Conservation (phyloP, 2,113 vertebrate genomes). For the Indicator indicator region DNA sequence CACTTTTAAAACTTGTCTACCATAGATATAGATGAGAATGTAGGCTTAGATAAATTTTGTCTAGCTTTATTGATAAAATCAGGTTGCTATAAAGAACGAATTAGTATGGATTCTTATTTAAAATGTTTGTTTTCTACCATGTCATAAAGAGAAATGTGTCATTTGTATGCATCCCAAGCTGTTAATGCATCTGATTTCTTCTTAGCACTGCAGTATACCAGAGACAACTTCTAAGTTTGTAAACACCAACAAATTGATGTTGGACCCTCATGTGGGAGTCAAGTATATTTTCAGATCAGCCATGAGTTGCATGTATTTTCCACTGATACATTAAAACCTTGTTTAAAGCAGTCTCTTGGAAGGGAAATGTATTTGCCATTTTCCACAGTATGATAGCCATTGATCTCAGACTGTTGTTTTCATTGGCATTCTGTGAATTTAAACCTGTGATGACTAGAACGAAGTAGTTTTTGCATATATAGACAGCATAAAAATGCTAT, state of each 20-base stretch:
- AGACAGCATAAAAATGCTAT: not conserved
- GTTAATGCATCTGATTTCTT: not conserved
- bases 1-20: not conserved
- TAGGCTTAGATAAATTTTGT: not conserved
- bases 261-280: not conserved
- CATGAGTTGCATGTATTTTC: not conserved
- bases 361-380: not conserved
- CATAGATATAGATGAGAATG: not conserved
- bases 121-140: not conserved
- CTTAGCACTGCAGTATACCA: not conserved
- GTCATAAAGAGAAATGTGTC: not conserved
- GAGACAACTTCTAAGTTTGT: not conserved
- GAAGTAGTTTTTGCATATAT: not conserved
- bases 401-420: not conserved
- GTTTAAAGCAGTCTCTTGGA: not conserved
- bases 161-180: not conserved
- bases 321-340: not conserved
- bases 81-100: not conserved
- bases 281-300: not conserved
- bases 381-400: not conserved
- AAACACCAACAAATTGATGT: not conserved
- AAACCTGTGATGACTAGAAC: not conserved
- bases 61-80: not conserved
- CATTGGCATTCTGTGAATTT: not conserved
- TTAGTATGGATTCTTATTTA: not conserved